A percentile compares a stretch with the other conserved stretches of the same genome.
These are phyloP conservation scores for Pogona vitticeps DNA, from an alignment of 2,113 vertebrate species.

Conservation along the genomic window DNA sequence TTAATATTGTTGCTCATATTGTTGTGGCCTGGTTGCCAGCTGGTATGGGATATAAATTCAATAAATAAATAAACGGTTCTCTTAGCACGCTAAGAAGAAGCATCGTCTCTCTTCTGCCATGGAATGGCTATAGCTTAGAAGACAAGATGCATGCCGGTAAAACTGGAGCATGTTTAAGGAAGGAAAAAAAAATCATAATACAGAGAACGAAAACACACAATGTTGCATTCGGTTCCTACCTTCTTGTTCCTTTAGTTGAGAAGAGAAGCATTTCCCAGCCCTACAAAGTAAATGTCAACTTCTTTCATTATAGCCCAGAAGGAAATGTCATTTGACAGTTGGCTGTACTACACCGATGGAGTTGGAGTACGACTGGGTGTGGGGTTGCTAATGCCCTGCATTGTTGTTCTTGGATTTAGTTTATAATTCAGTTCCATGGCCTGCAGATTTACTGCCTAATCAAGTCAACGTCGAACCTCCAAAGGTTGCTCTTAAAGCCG, in stretches of 20 bases:
- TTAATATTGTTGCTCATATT: too few relatives aligned
- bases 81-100: constrained; percentile 10
- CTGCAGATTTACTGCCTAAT: not conserved
- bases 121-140: not conserved
- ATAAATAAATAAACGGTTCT: constrained; percentile 45
- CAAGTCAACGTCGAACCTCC: not conserved
- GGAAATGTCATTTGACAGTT: not conserved
- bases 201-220: not conserved
- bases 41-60: too few relatives aligned
- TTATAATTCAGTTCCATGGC: not conserved
- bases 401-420: fast-evolving
- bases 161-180: not conserved
- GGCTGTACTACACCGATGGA: not conserved
- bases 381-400: not conserved
- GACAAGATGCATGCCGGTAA: not conserved
- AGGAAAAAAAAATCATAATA: too few relatives aligned
- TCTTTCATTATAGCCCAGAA: not conserved
- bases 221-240: not conserved
- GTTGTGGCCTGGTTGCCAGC: too few relatives aligned
- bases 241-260: constrained; percentile 10
- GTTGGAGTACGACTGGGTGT: not conserved
- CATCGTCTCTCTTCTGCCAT: fast-evolving
- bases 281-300: constrained; percentile 1
- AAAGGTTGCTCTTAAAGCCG: not conserved
- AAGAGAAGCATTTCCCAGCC: not conserved